phyloP scores from a whole-genome alignment of 2,113 vertebrate species.

The Notechis scutatus region DNA sequence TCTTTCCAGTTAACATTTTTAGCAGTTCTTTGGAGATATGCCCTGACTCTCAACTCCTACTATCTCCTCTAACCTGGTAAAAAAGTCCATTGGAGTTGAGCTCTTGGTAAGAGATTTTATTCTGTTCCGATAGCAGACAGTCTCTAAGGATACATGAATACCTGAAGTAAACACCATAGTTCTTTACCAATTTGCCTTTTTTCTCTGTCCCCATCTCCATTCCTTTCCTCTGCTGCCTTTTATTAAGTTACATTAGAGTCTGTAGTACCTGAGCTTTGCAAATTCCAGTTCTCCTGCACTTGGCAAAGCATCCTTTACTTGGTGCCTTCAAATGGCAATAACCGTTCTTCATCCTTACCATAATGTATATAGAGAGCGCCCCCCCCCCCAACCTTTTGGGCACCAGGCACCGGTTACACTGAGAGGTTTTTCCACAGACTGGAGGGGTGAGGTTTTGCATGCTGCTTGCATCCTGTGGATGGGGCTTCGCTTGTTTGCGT shows the following conservation, averaged over 20 bases:
- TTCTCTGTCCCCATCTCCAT: background rate
- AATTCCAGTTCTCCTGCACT: background rate
- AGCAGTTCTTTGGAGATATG: background rate
- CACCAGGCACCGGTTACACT: too few species aligned
- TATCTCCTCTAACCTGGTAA: background rate
- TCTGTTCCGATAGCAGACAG: background rate
- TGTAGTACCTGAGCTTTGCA: background rate
- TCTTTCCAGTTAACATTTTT: background rate
- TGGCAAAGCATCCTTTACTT: background rate
- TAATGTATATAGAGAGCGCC: too few species aligned
- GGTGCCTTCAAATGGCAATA: background rate
- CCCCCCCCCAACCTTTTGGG: too few species aligned
- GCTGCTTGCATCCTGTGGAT: too few species aligned
- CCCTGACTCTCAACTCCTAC: background rate
- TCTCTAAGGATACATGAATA: background rate
- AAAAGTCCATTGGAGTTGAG: background rate
- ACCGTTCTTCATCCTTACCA: background rate
- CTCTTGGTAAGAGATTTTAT: background rate
- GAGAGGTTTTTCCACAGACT: too few species aligned
- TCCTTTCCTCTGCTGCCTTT: background rate
- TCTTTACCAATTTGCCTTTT: background rate
- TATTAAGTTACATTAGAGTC: background rate
- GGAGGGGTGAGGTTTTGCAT: too few species aligned
- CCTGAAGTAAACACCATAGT: background rate
- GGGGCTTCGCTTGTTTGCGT: too few species aligned